Evolutionary conservation across 2,797 vertebrate species (phyloP).

Genomic region (Diplodus puntazzo): DNA sequence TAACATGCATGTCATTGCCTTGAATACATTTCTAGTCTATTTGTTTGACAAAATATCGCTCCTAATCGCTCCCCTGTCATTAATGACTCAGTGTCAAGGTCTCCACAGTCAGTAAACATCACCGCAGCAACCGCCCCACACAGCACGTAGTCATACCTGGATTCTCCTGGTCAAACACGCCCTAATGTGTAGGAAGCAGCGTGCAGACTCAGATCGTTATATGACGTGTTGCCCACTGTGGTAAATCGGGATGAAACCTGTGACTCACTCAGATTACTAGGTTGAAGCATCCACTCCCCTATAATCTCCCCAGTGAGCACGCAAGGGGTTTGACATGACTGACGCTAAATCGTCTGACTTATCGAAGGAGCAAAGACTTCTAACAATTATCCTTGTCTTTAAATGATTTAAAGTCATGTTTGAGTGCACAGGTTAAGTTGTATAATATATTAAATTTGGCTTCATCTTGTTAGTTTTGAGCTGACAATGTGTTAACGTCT

Average conservation of each 20-base stretch:
- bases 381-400: neutral
- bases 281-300: neutral
- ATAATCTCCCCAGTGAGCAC: neutral
- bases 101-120: conserved; percentile 15
- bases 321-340: neutral
- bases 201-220: neutral
- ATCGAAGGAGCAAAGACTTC: neutral
- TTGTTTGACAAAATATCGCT: too few relatives aligned
- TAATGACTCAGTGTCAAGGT: neutral
- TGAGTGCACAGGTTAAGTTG: neutral
- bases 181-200: neutral
- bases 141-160: conserved; percentile 10
- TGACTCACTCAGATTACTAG: conserved; percentile 16
- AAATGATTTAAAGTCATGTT: too few relatives aligned
- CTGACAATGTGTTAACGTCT: neutral
- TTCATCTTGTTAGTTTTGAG: neutral
- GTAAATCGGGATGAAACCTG: neutral
- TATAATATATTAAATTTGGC: neutral
- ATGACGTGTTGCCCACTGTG: neutral
- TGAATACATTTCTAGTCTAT: neutral
- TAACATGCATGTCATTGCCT: too few relatives aligned
- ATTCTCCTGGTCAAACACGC: conserved; percentile 15
- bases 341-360: neutral
- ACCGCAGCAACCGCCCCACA: conserved; percentile 40
- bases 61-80: too few relatives aligned